Evolutionary conservation across 2,888 invertebrate species (phyloP).

Genomic region (Meghimatium bilineatum): DNA sequence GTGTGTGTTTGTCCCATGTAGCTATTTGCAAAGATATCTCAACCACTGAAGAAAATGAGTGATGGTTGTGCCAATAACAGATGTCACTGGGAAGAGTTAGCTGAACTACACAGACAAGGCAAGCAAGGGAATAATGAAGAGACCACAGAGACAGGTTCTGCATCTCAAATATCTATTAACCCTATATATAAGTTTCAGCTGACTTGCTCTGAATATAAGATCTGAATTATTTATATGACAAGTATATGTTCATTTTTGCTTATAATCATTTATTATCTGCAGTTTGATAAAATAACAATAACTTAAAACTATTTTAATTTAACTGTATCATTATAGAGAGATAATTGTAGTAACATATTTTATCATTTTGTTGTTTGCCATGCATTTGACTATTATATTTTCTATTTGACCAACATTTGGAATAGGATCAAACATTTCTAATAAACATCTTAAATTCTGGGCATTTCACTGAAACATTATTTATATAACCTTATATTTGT

Average conservation of each 20-base stretch:
- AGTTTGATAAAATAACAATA: too few species aligned
- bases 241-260: too few species aligned
- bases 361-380: too few species aligned
- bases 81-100: constrained; percentile 92
- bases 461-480: background rate
- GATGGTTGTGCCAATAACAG: constrained; percentile 91
- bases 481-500: background rate
- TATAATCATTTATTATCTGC: too few species aligned
- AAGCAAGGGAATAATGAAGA: constrained; percentile 27
- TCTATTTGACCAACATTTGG: background rate
- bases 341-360: too few species aligned
- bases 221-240: too few species aligned
- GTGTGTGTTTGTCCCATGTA: constrained; percentile 75
- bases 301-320: too few species aligned
- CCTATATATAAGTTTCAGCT: background rate
- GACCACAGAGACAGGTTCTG: constrained; percentile 23
- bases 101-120: constrained; percentile 80
- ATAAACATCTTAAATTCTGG: background rate
- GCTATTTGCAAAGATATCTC: constrained; percentile 92
- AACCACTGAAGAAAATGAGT: constrained; percentile 87
- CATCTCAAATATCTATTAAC: background rate
- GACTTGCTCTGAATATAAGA: background rate
- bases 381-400: background rate
- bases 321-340: too few species aligned
- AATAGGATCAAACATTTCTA: background rate